Percentiles rank a stretch among this genome's conserved stretches.
Conservation (phyloP, 2,888 invertebrate genomes). For the Watsonalla binaria region DNA sequence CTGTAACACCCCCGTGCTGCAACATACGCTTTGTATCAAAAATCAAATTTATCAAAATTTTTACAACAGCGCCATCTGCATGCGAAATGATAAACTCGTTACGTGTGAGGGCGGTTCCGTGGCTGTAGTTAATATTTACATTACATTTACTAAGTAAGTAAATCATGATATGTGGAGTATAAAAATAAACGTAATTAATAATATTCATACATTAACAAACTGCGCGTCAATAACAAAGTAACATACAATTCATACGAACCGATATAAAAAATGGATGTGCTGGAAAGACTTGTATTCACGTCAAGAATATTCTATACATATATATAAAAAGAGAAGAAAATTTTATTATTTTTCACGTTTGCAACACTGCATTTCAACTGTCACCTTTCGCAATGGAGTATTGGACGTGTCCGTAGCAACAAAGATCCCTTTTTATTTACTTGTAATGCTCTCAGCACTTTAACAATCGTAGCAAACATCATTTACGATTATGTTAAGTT, state of each 20-base stretch:
- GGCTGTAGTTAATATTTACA: no score
- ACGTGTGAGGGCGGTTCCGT: no score
- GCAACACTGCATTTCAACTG: constrained; percentile 21
- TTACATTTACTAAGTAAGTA: no score
- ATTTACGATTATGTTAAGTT: constrained; percentile 71
- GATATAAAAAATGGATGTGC: no score
- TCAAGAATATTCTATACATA: background rate
- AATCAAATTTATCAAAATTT: no score
- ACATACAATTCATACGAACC: background rate
- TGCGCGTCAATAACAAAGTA: background rate
- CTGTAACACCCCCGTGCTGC: no score
- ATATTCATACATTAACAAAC: background rate
- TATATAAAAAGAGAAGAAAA: background rate
- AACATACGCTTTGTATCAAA: no score
- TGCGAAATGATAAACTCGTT: background rate
- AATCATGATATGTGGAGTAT: background rate
- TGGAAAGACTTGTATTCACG: no score
- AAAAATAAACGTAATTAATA: background rate
- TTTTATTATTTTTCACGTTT: background rate
- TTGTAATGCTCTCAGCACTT: constrained; percentile 61
- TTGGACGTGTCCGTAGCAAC: constrained; percentile 67
- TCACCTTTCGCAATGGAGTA: constrained; percentile 58
- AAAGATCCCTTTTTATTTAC: constrained; percentile 60
- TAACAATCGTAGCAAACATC: constrained; percentile 50
- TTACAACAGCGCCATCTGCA: no score